A percentile compares a stretch with the other conserved stretches of the same genome.
Evolutionary conservation across 2,113 vertebrate species (phyloP).

Genomic region (Campylorhamphus procurvoides): DNA sequence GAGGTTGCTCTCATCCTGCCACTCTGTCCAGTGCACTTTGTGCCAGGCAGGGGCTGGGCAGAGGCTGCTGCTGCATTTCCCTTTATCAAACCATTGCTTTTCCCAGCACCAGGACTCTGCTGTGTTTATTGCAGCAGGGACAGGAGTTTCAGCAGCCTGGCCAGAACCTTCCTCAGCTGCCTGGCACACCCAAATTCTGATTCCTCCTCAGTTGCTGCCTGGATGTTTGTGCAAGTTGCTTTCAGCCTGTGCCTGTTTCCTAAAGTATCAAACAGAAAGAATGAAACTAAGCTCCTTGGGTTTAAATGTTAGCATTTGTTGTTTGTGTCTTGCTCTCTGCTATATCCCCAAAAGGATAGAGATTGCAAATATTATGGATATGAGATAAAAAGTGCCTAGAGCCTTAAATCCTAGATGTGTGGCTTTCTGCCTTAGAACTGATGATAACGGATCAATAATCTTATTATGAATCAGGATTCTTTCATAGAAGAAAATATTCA

Average conservation of each 20-base stretch:
- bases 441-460: conserved; percentile 59
- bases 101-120: rapidly evolving
- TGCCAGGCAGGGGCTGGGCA: background rate
- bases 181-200: background rate
- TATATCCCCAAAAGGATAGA: background rate
- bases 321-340: conserved; percentile 11
- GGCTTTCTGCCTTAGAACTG: conserved; percentile 18
- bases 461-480: conserved; percentile 27
- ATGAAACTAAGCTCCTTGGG: background rate
- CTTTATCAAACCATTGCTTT: background rate
- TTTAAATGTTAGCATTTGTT: conserved; percentile 14
- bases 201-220: background rate
- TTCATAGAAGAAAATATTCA: background rate
- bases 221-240: background rate
- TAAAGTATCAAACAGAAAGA: conserved; percentile 3
- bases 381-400: conserved; percentile 23
- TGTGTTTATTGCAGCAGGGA: background rate
- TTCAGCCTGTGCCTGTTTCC: background rate
- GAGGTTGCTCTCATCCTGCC: background rate
- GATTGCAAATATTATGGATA: conserved; percentile 56
- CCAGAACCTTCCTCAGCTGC: rapidly evolving
- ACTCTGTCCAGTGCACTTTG: background rate
- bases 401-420: background rate
- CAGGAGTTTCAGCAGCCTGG: background rate
- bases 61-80: background rate